Evolutionary conservation across 2,113 vertebrate species (phyloP), one percentile per base, ranked within the genome.

Genomic region (Athene cunicularia): DNA sequence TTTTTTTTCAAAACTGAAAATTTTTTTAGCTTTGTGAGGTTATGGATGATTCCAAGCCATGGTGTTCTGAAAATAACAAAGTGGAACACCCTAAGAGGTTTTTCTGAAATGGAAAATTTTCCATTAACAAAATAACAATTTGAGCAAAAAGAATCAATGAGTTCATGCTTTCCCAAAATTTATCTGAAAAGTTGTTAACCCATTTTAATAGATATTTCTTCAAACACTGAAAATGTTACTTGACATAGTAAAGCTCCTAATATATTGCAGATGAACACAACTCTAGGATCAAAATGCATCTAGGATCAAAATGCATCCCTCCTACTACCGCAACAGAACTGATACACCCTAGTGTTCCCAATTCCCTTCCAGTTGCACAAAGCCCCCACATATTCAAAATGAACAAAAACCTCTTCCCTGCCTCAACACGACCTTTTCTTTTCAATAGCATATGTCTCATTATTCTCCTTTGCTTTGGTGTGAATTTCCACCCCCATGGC

Each of bases 191-290:
- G 14, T 35, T 81, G 9, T 8, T 79, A 79, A 80, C 5, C 7
- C 21, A 60, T 63, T 83, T 82, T 22, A 39, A 86, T 52, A 67
- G 20, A 18, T 63, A 86, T 63, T 92, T 91, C 35, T 84, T 94
- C 82, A 94, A 88, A 86, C 9, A 64, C 32, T 90, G 50, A 88
- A 96, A 94, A 49, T 5, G 11, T 58, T 72, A 35, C 43, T 85
- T 87, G 58, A 52, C 72, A 80, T 33, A 89, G 33, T n/a, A 89
- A 82, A 49, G 13, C 33, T 94, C 85, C 60, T 64, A 64, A 39
- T 67, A 75, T 12, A 95, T 87, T 67, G 41, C 72, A 86, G 63
- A 95, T 83, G 6, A 81, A 72, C 45, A 53, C 22, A 84, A 35
- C 32, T 72, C 12, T 28, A 62, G 39, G 62, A 93, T 77, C 23